Conservation (phyloP, 35 echinoderm and acorn worm species). For the Heliocidaris erythrogramma region DNA sequence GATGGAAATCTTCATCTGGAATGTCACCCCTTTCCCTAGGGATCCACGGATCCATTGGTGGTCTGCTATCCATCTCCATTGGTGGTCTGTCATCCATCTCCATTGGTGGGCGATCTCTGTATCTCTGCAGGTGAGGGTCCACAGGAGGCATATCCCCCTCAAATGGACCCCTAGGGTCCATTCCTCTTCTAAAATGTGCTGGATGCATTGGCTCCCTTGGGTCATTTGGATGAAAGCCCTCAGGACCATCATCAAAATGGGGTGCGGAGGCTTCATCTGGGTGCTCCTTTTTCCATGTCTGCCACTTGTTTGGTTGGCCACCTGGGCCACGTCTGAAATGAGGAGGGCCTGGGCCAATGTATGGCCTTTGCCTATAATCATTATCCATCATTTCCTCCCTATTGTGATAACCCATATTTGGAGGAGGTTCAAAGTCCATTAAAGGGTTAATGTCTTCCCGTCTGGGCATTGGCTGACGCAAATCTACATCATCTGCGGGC, state of each 20-base stretch:
- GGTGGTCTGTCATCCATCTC: not conserved
- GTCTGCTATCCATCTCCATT: not conserved
- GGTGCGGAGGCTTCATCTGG: slow-evolving; percentile 35
- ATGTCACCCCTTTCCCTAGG: not conserved
- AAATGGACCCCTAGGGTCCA: not conserved
- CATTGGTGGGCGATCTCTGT: not conserved
- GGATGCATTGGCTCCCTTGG: not conserved
- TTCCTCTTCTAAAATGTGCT: not conserved
- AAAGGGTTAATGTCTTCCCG: not conserved
- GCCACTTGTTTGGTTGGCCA: slow-evolving; percentile 8
- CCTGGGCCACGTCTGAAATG: not conserved
- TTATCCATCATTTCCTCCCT: not conserved
- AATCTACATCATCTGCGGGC: slow-evolving; percentile 20
- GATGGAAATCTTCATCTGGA: slow-evolving; percentile 21
- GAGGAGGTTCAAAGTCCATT: not conserved
- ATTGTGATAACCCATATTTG: not conserved
- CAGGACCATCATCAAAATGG: not conserved
- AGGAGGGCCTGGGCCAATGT: not conserved
- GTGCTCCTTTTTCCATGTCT: slow-evolving; percentile 37
- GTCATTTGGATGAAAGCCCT: not conserved
- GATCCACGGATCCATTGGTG: not conserved
- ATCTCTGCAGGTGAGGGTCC: not conserved
- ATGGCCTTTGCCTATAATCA: not conserved
- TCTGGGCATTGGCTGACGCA: not conserved
- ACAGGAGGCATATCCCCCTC: not conserved